Evolutionary conservation across 2,113 vertebrate species (phyloP).

Genomic region (Aix galericulata): DNA sequence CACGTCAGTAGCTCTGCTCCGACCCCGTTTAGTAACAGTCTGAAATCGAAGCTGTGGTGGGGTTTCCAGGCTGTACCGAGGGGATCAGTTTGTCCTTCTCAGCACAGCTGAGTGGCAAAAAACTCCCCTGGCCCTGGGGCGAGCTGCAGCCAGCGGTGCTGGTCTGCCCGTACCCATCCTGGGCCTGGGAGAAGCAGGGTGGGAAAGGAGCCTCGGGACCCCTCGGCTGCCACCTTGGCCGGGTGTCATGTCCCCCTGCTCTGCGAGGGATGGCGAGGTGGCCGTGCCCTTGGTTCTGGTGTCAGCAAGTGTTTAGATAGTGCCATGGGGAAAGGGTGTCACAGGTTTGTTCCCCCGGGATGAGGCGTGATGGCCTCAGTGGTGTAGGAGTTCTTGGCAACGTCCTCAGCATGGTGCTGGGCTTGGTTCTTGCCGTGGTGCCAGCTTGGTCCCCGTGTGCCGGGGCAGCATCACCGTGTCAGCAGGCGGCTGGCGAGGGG

Average conservation of each 20-base stretch:
- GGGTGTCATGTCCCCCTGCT: fast-evolving
- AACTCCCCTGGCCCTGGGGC: fast-evolving
- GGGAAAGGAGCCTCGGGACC: not conserved
- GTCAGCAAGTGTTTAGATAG: not conserved
- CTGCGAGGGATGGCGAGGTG: not conserved
- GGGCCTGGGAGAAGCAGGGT: not conserved
- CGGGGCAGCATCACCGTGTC: fast-evolving
- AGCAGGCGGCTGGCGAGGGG: fast-evolving
- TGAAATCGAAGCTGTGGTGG: not conserved
- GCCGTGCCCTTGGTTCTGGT: not conserved
- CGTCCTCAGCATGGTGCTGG: too few species aligned
- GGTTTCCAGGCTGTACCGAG: not conserved
- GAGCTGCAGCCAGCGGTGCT: not conserved
- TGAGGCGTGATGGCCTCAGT: not conserved
- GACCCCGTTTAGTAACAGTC: not conserved
- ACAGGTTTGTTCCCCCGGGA: fast-evolving
- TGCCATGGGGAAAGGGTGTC: not conserved
- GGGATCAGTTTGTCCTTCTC: not conserved
- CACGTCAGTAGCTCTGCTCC: not conserved
- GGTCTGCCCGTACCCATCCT: not conserved
- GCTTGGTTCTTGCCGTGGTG: not conserved
- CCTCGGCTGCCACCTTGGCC: not conserved
- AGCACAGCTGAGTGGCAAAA: not conserved
- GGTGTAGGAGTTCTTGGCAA: not conserved
- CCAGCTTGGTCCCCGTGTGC: not conserved